Conservation (phyloP, 2,888 invertebrate species). For the Hylaea fasciaria region DNA sequence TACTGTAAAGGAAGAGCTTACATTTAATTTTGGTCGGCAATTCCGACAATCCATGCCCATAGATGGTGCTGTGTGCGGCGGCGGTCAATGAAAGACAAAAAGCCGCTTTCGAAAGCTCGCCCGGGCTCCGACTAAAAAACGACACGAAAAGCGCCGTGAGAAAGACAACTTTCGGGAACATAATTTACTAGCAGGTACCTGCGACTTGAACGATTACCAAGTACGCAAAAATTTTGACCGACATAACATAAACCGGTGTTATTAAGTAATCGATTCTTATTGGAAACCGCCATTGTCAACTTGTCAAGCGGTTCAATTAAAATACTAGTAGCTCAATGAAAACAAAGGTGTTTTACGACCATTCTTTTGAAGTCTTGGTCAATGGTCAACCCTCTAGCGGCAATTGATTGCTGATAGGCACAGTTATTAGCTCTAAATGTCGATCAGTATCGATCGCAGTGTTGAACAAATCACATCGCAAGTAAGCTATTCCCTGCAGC, state of each 20-base stretch:
- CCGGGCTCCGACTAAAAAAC: conserved; percentile 28
- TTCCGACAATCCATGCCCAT: conserved; percentile 44
- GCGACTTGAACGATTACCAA: too few species aligned
- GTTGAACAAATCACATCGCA: too few species aligned
- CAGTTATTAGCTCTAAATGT: too few species aligned
- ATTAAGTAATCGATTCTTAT: too few species aligned
- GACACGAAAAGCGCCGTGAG: conserved; percentile 31
- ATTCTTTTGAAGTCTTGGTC: too few species aligned
- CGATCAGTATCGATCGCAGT: conserved; percentile 7
- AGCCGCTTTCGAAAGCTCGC: conserved; percentile 50
- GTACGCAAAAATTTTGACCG: conserved; percentile 1
- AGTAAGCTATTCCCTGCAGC: conserved; percentile 42
- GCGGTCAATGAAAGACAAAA: conserved; percentile 46
- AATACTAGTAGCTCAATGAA: too few species aligned
- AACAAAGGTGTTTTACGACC: too few species aligned
- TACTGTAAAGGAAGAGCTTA: conserved; percentile 24
- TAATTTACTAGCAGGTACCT: not conserved
- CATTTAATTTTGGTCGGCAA: conserved; percentile 33
- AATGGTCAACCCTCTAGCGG: too few species aligned
- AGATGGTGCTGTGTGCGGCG: conserved; percentile 43
- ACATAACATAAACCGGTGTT: conserved; percentile 3
- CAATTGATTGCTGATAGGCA: too few species aligned
- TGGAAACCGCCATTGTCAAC: too few species aligned
- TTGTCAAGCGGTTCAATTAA: too few species aligned
- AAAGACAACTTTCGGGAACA: conserved; percentile 26